Percentiles rank a stretch among this genome's conserved stretches.
Evolutionary conservation across 2,113 vertebrate species (phyloP).

Genomic region (Pluvianellus socialis): DNA sequence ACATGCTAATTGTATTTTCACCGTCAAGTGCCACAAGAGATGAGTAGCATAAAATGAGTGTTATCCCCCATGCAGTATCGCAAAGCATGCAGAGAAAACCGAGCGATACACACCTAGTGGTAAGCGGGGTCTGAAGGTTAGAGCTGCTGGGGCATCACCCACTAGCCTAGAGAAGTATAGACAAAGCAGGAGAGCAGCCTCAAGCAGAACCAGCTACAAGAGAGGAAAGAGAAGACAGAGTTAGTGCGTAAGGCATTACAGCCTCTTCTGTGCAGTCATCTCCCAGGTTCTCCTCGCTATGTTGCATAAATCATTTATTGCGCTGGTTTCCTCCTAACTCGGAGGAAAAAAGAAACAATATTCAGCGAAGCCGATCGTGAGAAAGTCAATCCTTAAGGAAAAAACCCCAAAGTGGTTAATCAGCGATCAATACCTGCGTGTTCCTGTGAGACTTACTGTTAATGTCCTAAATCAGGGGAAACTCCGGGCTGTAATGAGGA

Average conservation of each 20-base stretch:
- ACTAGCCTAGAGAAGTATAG: conserved; percentile 60
- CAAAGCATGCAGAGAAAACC: conserved; percentile 48
- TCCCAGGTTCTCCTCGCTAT: background rate
- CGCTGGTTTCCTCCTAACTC: background rate
- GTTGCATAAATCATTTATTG: background rate
- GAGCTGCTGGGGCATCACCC: conserved; percentile 81
- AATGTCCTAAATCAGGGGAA: background rate
- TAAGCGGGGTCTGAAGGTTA: conserved; percentile 75
- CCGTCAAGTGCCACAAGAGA: background rate
- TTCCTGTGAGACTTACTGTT: background rate
- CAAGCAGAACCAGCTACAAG: conserved; percentile 66
- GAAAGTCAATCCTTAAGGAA: background rate
- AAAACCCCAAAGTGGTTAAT: background rate
- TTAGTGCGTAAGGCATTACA: conserved; percentile 35
- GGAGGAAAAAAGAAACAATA: background rate
- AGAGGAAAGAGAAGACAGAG: conserved; percentile 61
- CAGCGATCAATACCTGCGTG: background rate
- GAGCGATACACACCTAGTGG: conserved; percentile 83
- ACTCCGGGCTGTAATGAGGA: background rate
- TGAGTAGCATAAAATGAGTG: background rate
- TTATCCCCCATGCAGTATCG: background rate
- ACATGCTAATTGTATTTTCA: background rate
- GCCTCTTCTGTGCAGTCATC: background rate
- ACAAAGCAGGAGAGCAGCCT: conserved; percentile 69
- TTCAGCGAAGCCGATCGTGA: background rate